Evolutionary conservation across 2,113 vertebrate genomes (phyloP), one percentile per base, ranked within the genome.

Genomic region (Phaethon lepturus): DNA sequence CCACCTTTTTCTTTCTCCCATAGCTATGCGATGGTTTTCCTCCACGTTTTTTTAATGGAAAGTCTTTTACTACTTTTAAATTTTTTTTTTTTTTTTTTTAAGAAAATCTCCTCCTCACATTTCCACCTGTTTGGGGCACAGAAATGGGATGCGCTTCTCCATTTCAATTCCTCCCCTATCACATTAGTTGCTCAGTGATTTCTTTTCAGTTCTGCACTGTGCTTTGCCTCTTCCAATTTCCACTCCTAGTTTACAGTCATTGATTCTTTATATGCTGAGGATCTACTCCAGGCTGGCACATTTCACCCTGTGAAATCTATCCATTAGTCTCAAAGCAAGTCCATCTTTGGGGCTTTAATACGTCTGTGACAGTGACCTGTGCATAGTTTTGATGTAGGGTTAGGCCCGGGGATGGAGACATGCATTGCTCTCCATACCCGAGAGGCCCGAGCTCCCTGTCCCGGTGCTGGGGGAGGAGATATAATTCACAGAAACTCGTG

Each of bases 181-280:
- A 94, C 83, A 95, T 94, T 97, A 95, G 96, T 93, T 95, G 88
- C 96, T 96, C 77, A n/a, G 84, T 91, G 86, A 95, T 97, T 95
- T 97, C 97, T 96, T 95, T 97, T 95, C 92, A 95, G 96, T 97
- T 97, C 95, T 95, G 97, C 96, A 95, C 96, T 76, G 64, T 91
- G 96, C 96, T 95, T 97, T 97, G 93, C 96, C 86, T 97, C 91
- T 97, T 97, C 95, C 96, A 97, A 96, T 97, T 97, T 97, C 95
- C 83, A 79, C 80, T 97, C 56, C 93, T 97, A 75, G 83, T 95
- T 97, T 97, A 97, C 94, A 97, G 97, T 97, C 94, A 96, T 93
- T 97, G 97, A 97, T 95, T 97, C 97, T 93, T 92, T 96, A 93
- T 91, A 91, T 66, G 79, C 91, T 60, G 93, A 91, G 83, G 64